Evolutionary conservation across 2,113 vertebrate species (phyloP).

Genomic region (Sylvilagus bachmani): DNA sequence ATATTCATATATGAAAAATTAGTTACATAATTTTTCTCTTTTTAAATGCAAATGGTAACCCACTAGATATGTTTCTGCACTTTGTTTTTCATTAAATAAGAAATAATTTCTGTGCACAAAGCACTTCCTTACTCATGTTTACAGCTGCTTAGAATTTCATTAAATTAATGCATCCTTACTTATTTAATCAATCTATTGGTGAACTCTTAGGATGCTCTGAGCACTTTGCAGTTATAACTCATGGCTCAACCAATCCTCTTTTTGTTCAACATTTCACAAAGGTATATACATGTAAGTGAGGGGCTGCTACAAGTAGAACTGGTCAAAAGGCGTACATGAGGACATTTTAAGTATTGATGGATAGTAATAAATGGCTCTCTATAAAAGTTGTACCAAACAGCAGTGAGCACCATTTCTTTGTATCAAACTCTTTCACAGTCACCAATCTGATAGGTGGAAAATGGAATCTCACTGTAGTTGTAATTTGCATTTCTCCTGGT

Average conservation of each 20-base stretch:
- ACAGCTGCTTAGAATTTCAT: slow-evolving; percentile 1
- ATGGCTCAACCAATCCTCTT: not conserved
- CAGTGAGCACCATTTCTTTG: not conserved
- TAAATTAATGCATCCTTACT: not conserved
- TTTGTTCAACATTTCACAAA: not conserved
- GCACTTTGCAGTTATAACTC: not conserved
- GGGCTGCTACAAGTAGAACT: not conserved
- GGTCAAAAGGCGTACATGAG: not conserved
- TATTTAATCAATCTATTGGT: not conserved
- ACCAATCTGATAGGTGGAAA: slow-evolving; percentile 42
- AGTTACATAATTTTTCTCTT: not conserved
- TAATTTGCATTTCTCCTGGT: slow-evolving; percentile 28
- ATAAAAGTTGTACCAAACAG: not conserved
- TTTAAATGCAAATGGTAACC: not conserved
- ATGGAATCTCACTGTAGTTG: not conserved
- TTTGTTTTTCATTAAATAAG: slow-evolving; percentile 16
- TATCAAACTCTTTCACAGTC: not conserved
- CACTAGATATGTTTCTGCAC: not conserved
- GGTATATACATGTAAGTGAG: too few relatives aligned
- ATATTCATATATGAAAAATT: not conserved
- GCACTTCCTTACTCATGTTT: not conserved
- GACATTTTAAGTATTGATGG: slow-evolving; percentile 1
- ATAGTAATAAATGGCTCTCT: not conserved
- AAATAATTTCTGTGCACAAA: slow-evolving; percentile 9
- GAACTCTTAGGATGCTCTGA: not conserved